Conservation (phyloP, 2,113 vertebrate genomes). For the Elaphurus davidianus region DNA sequence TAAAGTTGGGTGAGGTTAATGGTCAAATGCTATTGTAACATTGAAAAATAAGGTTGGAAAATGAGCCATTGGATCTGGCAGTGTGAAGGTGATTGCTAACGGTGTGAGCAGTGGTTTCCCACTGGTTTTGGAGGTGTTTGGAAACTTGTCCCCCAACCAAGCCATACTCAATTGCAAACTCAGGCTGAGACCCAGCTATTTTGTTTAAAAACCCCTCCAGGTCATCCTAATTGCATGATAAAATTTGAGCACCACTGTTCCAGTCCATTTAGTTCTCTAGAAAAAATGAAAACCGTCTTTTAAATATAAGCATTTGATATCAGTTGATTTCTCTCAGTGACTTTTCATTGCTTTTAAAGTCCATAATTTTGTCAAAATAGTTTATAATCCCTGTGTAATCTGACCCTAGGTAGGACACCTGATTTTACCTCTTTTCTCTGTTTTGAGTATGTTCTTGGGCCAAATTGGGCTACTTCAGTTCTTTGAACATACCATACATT, state of each 20-base stretch:
- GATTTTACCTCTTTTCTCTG: not conserved
- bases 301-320: not conserved
- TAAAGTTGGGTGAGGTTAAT: not conserved
- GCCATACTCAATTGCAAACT: not conserved
- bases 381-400: not conserved
- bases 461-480: not conserved
- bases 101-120: not conserved
- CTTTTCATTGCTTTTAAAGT: slow-evolving; percentile 18
- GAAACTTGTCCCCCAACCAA: not conserved
- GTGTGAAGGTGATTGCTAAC: not conserved
- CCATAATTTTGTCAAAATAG: not conserved
- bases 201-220: not conserved
- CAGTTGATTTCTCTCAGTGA: not conserved
- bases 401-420: not conserved
- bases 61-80: not conserved
- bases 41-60: not conserved
- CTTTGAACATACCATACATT: not conserved
- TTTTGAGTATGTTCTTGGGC: not conserved
- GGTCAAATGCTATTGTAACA: not conserved
- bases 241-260: not conserved
- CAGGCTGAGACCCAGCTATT: not conserved
- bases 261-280: not conserved
- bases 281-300: not conserved
- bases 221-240: not conserved
- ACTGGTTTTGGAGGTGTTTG: not conserved